Evolutionary conservation across 1,140 invertebrate genomes (phyloP).

Genomic region (Aleiodes sp.): DNA sequence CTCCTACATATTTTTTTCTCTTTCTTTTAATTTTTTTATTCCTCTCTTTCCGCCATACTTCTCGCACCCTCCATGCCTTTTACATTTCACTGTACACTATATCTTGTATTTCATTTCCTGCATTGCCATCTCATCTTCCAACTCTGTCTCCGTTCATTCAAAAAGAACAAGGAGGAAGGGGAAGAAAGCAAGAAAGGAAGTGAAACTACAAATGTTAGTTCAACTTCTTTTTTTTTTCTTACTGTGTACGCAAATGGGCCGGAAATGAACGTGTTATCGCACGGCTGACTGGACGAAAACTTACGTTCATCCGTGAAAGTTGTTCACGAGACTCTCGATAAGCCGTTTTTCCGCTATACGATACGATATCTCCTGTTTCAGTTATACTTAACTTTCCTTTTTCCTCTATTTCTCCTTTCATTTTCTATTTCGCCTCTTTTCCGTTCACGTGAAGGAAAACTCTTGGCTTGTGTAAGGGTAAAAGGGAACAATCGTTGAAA

Average conservation of each 20-base stretch:
- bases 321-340: background rate
- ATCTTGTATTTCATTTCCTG: slow-evolving; percentile 8
- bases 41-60: slow-evolving; percentile 1
- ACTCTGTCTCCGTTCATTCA: background rate
- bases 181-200: too few species aligned
- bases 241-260: slow-evolving; percentile 12
- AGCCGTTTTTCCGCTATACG: slow-evolving; percentile 4
- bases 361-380: slow-evolving; percentile 25
- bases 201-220: too few species aligned
- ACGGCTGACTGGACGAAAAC: background rate
- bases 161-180: too few species aligned
- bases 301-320: background rate
- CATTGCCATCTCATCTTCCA: slow-evolving; percentile 6
- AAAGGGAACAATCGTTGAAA: slow-evolving; percentile 44
- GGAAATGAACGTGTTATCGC: slow-evolving; percentile 26
- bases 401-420: background rate
- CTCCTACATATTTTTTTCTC: background rate
- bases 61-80: background rate
- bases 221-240: too few species aligned
- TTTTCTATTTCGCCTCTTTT: slow-evolving; percentile 1
- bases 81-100: background rate
- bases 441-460: background rate
- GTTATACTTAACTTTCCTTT: slow-evolving; percentile 3
- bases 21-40: slow-evolving; percentile 22
- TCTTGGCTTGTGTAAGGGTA: background rate